These are phyloP conservation scores for Aleiodes sp. DNA, from an alignment of 1,140 invertebrate species.

Conservation along the genomic window DNA sequence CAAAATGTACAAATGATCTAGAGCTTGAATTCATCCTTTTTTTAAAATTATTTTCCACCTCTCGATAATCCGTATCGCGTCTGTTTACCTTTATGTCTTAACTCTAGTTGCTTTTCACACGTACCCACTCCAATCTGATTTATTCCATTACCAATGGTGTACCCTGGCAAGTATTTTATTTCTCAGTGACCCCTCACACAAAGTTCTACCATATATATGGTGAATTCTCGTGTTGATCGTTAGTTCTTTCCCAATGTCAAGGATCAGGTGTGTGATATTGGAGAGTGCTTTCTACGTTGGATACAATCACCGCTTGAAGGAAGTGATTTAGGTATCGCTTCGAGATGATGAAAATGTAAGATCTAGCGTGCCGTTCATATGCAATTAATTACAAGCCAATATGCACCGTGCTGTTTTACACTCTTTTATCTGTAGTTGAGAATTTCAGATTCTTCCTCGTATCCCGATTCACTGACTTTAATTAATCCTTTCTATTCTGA, in stretches of 20 bases:
- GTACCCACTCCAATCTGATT: constrained; percentile 18
- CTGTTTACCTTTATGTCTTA: constrained; percentile 20
- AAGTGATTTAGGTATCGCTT: constrained; percentile 15
- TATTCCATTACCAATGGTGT: constrained; percentile 33
- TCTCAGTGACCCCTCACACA: no score
- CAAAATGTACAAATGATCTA: constrained; percentile 4
- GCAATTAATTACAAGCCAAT: constrained; percentile 7
- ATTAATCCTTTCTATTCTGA: no score
- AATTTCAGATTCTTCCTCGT: background rate
- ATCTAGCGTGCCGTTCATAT: background rate
- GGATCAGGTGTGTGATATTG: constrained; percentile 36
- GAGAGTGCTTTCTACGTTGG: background rate
- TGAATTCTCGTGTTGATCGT: constrained; percentile 29
- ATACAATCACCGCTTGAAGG: background rate
- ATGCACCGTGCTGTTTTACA: background rate
- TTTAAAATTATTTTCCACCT: background rate
- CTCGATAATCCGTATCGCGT: background rate
- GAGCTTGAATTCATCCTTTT: background rate
- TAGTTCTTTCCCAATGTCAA: constrained; percentile 41
- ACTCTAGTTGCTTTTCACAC: constrained; percentile 20
- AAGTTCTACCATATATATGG: constrained; percentile 23
- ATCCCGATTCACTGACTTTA: no score
- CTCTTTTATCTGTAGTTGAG: no score
- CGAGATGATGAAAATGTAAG: background rate
- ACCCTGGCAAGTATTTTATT: constrained; percentile 31